Evolutionary conservation across 1,140 invertebrate genomes (phyloP).

Genomic region (Drosophila lacertosa): DNA sequence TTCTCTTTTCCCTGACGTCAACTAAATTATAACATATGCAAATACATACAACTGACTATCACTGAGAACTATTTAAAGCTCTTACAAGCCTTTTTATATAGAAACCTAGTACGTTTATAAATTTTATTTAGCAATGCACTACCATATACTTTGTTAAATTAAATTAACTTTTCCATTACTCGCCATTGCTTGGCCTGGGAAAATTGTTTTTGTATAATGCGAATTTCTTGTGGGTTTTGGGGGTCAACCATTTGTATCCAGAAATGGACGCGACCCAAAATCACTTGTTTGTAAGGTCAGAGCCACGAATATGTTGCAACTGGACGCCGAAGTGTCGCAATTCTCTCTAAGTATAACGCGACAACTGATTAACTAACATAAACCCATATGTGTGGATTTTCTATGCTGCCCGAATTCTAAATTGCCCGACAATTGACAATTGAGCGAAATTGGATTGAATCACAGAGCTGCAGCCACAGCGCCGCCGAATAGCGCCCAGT

Average conservation of each 20-base stretch:
- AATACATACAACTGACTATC: too few species aligned
- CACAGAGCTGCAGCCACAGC: constrained; percentile 34
- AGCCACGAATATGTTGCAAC: constrained; percentile 25
- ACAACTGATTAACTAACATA: constrained; percentile 67
- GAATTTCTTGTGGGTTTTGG: constrained; percentile 15
- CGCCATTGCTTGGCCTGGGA: background rate
- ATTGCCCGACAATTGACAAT: constrained; percentile 78
- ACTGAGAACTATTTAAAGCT: background rate
- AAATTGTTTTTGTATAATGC: constrained; percentile 1
- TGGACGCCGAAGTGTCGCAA: constrained; percentile 52
- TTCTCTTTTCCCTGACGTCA: background rate
- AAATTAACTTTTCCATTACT: background rate
- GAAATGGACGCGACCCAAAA: constrained; percentile 15
- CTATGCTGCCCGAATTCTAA: constrained; percentile 56
- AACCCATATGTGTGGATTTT: constrained; percentile 47
- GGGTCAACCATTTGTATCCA: constrained; percentile 21
- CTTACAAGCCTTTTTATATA: background rate
- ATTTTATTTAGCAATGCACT: background rate
- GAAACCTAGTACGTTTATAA: background rate
- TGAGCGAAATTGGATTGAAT: constrained; percentile 77
- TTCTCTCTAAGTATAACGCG: constrained; percentile 35
- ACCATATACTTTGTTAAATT: background rate
- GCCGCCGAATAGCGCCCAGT: constrained; percentile 30
- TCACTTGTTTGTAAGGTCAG: constrained; percentile 24
- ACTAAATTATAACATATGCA: background rate